A percentile compares a stretch with the other conserved stretches of the same genome.
These are phyloP conservation scores for Pagrus major DNA, from an alignment of 2,113 vertebrate species.

Conservation along the genomic window DNA sequence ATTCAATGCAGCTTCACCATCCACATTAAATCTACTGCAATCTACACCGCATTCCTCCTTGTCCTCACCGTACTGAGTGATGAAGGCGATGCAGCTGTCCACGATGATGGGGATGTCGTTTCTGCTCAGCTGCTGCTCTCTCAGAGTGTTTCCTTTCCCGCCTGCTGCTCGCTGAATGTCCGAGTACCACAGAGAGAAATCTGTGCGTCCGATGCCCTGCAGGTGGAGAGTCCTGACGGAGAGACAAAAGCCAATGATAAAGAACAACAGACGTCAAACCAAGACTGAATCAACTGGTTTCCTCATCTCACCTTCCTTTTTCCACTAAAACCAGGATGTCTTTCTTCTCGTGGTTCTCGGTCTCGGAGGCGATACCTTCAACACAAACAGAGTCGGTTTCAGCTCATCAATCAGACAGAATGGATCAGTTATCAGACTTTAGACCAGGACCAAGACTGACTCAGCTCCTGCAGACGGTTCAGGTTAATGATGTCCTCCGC, in stretches of 20 bases:
- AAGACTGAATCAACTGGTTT: accelerated
- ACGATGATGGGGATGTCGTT: conserved; percentile 97
- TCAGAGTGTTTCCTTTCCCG: conserved; percentile 89
- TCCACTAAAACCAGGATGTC: conserved; percentile 95
- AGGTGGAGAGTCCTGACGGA: conserved; percentile 92
- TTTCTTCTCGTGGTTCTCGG: conserved; percentile 91
- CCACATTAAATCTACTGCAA: too few species aligned
- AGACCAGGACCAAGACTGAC: conserved; percentile 76
- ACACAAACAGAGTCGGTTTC: conserved; percentile 22
- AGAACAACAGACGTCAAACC: too few species aligned
- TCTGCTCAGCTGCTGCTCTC: conserved; percentile 96
- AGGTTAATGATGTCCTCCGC: conserved; percentile 97
- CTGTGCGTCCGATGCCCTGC: conserved; percentile 88
- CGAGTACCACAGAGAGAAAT: conserved; percentile 89
- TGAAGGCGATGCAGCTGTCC: conserved; percentile 97
- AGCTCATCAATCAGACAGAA: not conserved
- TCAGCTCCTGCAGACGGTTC: conserved; percentile 95
- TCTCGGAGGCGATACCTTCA: conserved; percentile 87
- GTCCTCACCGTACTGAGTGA: conserved; percentile 94
- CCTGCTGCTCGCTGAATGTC: conserved; percentile 93
- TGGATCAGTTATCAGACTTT: not conserved
- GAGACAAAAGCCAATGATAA: not conserved
- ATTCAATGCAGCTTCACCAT: not conserved
- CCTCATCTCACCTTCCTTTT: conserved; percentile 89
- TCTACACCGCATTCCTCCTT: not conserved